Percentiles rank a stretch among this genome's conserved stretches.
phyloP scores from a whole-genome alignment of 2,797 vertebrate species.

The Falco cherrug region DNA sequence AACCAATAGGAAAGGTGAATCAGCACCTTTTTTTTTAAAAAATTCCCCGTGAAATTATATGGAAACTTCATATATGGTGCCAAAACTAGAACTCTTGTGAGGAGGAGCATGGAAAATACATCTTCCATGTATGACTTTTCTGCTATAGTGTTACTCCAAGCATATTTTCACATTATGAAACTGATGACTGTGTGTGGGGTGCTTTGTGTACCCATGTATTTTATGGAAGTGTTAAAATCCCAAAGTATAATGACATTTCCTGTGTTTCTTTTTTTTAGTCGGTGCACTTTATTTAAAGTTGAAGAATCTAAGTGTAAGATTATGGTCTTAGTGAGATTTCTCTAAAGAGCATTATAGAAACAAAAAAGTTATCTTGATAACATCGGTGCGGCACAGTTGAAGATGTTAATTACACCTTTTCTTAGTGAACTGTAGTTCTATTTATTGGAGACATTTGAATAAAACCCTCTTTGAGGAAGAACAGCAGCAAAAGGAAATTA shows the following conservation, averaged over 20 bases:
- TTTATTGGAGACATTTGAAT: background rate
- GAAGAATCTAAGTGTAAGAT: background rate
- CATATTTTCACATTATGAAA: background rate
- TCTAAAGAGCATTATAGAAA: background rate
- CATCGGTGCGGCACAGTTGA: background rate
- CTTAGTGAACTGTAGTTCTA: accelerated
- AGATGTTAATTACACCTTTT: background rate
- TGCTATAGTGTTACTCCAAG: background rate
- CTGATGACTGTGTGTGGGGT: background rate
- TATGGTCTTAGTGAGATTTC: background rate
- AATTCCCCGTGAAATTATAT: background rate
- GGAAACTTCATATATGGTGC: background rate
- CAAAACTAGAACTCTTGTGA: background rate
- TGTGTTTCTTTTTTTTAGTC: background rate
- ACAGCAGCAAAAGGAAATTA: background rate
- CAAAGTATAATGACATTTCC: background rate
- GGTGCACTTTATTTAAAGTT: background rate
- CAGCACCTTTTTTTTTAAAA: background rate
- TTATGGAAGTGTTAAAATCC: background rate
- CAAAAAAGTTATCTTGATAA: background rate
- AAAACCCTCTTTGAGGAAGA: background rate
- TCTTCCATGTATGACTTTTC: background rate
- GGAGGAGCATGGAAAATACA: background rate
- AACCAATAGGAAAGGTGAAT: background rate
- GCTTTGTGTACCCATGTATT: background rate